Base-by-base conservation (phyloP, 2,797 vertebrate species). In the Myotis findleyi region DNA sequence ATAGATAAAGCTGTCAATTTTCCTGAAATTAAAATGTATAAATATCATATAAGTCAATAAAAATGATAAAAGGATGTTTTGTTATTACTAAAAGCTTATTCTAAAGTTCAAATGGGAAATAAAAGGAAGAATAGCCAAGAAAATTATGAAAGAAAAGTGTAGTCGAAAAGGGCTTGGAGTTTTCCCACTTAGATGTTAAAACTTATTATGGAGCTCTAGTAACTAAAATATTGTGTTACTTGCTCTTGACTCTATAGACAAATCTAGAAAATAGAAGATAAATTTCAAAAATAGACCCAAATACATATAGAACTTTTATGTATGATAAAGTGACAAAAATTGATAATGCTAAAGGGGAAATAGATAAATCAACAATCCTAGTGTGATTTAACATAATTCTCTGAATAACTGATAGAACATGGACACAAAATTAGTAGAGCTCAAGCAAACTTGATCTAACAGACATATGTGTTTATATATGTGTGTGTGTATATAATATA, bases 21-120 rank as follows among this genome's bases (percentile, higher is more conserved):
- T 62, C 53, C 59, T 38, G 41, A 92, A 92, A 81, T 89, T 89
- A 81, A 89, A 92, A 86, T 89, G 14, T 81, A 55, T 7, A 76
- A 71, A 64, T 86, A 38, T 47, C 11, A 86, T 7, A 55, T 33
- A 85, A 91, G 53, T 76, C 25, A 82, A 25, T 47, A 53, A 69
- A 53, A 90, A 27, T 79, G 25, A 51, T 23, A 69, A 21, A 76
- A 89, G 13, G 21, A 14, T 57, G 23, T 81, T 84, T 82, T 82
- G 3, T 87, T 33, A 13, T 89, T 51, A 81, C 23, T 93, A 44
- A 95, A 90, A 87, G 33, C 38, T 87, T 93, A 87, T 87, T 88
- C 33, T 77, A 21, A 93, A 83, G 17, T 81, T 86, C 21, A 90
- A 33, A 25, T 87, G n/a, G 33, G 16, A 83, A 72, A 72, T 91